Conservation (phyloP, 2,113 vertebrate genomes). For the Corvus moneduloides region DNA sequence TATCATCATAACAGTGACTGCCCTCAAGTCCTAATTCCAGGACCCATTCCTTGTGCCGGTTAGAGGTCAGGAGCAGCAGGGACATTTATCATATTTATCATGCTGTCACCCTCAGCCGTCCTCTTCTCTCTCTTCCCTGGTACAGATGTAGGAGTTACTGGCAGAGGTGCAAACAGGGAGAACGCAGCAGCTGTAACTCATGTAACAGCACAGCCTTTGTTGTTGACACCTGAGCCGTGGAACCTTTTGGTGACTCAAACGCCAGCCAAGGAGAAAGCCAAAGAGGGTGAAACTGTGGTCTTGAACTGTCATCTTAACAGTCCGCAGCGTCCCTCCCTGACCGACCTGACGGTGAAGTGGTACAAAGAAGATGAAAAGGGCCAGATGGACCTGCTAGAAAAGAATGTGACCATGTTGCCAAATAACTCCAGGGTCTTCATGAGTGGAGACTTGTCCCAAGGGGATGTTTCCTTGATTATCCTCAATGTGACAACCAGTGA, state of each 20-base stretch:
- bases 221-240: neutral
- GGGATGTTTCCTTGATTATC: slow-evolving; percentile 62
- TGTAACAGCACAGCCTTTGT: neutral
- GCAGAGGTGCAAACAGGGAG: neutral
- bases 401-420: slow-evolving; percentile 29
- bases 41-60: neutral
- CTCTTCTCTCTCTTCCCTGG: slow-evolving; percentile 15
- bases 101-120: neutral
- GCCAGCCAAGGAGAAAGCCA: slow-evolving; percentile 66
- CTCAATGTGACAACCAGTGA: slow-evolving; percentile 65
- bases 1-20: neutral
- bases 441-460: slow-evolving; percentile 48
- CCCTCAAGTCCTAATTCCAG: neutral
- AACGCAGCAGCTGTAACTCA: neutral
- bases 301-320: slow-evolving; percentile 55
- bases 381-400: slow-evolving; percentile 31
- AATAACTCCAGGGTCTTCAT: slow-evolving; percentile 57
- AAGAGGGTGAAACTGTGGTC: slow-evolving; percentile 66
- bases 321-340: neutral
- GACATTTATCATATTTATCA: neutral
- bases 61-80: neutral
- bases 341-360: slow-evolving; percentile 50
- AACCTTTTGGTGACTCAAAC: slow-evolving; percentile 51
- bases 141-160: neutral
- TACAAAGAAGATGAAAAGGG: slow-evolving; percentile 64